A percentile compares a stretch with the other conserved stretches of the same genome.
Conservation (phyloP, 2,113 vertebrate species). For the Corythaixoides concolor region DNA sequence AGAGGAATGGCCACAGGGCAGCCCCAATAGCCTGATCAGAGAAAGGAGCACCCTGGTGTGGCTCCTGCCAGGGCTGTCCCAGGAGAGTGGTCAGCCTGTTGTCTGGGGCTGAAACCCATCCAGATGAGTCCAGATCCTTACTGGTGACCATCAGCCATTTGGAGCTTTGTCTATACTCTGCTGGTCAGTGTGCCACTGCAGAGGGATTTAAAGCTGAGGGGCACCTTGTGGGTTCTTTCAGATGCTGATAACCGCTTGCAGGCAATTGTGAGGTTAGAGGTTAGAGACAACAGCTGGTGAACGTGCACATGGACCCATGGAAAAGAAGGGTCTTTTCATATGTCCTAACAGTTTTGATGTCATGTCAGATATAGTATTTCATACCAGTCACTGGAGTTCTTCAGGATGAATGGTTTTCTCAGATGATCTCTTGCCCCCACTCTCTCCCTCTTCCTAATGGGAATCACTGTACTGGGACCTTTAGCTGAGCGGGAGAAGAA, state of each 20-base stretch:
- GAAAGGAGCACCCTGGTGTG: neutral
- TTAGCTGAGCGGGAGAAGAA: neutral
- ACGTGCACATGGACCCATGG: neutral
- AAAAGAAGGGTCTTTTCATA: neutral
- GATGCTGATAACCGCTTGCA: neutral
- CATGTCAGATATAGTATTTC: neutral
- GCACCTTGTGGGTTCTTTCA: neutral
- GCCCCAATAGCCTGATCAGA: neutral
- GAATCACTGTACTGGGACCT: neutral
- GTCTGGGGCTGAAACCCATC: neutral
- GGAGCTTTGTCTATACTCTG: neutral
- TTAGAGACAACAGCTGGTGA: neutral
- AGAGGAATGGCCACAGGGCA: neutral
- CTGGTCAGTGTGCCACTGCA: neutral
- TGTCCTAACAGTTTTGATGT: neutral
- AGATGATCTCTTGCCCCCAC: neutral
- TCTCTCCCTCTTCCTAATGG: neutral
- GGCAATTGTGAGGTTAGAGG: neutral
- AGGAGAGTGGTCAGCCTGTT: neutral
- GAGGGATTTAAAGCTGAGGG: neutral
- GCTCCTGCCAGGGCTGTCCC: neutral
- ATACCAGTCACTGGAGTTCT: neutral
- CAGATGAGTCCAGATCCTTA: neutral
- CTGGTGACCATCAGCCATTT: neutral
- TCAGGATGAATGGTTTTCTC: neutral